Conservation (phyloP, 2,888 invertebrate genomes). For the Nemoura dubitans region DNA sequence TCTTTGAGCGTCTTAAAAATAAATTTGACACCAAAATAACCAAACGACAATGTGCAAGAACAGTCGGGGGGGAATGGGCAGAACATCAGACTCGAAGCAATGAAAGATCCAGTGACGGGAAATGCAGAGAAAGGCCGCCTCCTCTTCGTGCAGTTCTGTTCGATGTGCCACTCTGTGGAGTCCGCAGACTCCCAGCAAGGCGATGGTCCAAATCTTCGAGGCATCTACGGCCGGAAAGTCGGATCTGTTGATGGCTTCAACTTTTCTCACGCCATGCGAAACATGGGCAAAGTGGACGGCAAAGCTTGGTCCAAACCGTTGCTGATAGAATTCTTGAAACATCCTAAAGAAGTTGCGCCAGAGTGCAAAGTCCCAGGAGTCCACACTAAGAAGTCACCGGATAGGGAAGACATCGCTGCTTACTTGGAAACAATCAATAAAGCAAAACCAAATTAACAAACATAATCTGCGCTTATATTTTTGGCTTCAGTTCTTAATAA, state of each 20-base stretch:
- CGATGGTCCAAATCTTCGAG: slow-evolving; percentile 18
- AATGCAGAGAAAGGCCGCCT: slow-evolving; percentile 3
- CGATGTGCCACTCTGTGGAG: slow-evolving; percentile 9
- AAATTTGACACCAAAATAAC: background rate
- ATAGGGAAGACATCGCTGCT: slow-evolving; percentile 12
- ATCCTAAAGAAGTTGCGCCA: slow-evolving; percentile 15
- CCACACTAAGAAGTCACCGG: slow-evolving; percentile 31
- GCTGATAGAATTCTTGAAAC: slow-evolving; percentile 12
- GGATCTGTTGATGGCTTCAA: slow-evolving; percentile 18
- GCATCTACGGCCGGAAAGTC: slow-evolving; percentile 8
- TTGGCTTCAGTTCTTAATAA: too few relatives aligned
- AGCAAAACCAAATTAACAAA: background rate
- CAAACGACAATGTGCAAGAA: background rate
- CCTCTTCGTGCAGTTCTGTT: slow-evolving; percentile 23
- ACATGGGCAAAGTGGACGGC: slow-evolving; percentile 8
- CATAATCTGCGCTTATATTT: background rate
- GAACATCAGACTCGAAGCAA: background rate
- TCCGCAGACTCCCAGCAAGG: background rate
- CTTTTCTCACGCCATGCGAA: slow-evolving; percentile 20
- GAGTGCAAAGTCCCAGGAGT: slow-evolving; percentile 4
- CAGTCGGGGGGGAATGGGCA: background rate
- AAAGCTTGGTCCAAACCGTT: background rate
- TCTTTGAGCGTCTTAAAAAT: background rate
- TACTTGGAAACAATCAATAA: slow-evolving; percentile 21
- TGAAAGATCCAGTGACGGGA: background rate